Evolutionary conservation across 2,113 vertebrate genomes (phyloP), one percentile per base, ranked within the genome.

Genomic region (Poeciliopsis prolifica): DNA sequence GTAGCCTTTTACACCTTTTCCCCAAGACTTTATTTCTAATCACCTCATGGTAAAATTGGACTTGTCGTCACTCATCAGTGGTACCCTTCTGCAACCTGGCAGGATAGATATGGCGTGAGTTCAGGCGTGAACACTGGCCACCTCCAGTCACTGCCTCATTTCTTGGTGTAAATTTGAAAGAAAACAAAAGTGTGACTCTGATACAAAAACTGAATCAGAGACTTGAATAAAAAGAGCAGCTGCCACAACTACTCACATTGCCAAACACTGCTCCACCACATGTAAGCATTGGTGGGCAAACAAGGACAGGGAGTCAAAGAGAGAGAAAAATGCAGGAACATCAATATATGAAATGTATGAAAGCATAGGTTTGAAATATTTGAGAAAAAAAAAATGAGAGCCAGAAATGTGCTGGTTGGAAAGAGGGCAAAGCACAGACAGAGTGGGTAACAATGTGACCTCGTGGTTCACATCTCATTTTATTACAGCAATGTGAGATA

Each of bases 181-280:
- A 58, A 54, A 54, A 54, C 51, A 9, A 58, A 58, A 58, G 22
- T 58, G 22, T 24, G 24, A n/a, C 51, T n/a, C 8, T n/a, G 51
- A 28, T 28, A 28, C 28, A 28, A 28, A 28, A n/a, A n/a, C 51
- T 24, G 71, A 68, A 82, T 72, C 84, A 82, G 66, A 72, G 88
- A 86, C 63, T 84, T 85, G 65, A 82, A 69, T 72, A 92, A 91
- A 89, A 87, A 89, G 68, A 83, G 71, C 73, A 26, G 78, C 4
- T 37, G 75, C 86, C 88, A 68, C 87, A 86, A 42, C 24, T 69
- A 62, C 65, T 86, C 62, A 61, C 65, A 8, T 60, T 75, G 86
- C 89, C 91, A 87, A 91, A 84, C 24, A 9, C 89, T 87, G 87
- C 5, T 75, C 19, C 58, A 84, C 82, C 89, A 63, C 68, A 87